Percentiles rank a stretch among this genome's conserved stretches.
Conservation (phyloP, 1,140 invertebrate genomes). For the Drosophila triauraria region DNA sequence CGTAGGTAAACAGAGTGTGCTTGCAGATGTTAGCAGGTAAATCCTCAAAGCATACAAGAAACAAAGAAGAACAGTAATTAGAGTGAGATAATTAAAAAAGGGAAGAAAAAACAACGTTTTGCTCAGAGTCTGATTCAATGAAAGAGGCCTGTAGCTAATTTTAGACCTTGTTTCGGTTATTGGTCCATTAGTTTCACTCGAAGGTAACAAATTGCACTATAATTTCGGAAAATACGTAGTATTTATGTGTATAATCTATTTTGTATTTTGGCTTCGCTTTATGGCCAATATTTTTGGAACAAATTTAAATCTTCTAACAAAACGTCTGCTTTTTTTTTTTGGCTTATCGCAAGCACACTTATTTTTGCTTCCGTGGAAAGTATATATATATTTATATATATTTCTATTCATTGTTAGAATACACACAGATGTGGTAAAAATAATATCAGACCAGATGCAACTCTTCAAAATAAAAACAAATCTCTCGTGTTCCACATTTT, state of each 20-base stretch:
- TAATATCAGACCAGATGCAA: constrained; percentile 4
- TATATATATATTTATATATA: constrained; percentile 19
- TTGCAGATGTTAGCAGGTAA: neutral
- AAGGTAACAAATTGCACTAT: constrained; percentile 14
- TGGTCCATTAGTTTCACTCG: constrained; percentile 4
- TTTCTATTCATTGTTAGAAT: constrained; percentile 13
- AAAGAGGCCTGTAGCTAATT: neutral
- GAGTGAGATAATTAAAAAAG: neutral
- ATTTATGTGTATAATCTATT: neutral
- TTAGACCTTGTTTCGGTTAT: constrained; percentile 5
- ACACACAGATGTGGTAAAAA: neutral
- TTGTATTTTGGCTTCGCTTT: neutral
- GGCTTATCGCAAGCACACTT: constrained; percentile 15
- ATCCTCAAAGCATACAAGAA: neutral
- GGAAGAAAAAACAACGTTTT: neutral
- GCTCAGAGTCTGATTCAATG: neutral
- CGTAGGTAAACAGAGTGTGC: neutral
- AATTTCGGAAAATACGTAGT: constrained; percentile 3
- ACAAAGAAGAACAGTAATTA: neutral
- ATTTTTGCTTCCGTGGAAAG: constrained; percentile 13
- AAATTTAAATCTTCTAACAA: constrained; percentile 2
- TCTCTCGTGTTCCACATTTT: constrained; percentile 1
- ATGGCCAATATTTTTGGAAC: constrained; percentile 11
- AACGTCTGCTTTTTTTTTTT: neutral
- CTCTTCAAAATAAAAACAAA: neutral